Percentiles rank a stretch among this genome's conserved stretches.
phyloP scores from a whole-genome alignment of 2,113 vertebrate species.

The Aptenodytes patagonicus region DNA sequence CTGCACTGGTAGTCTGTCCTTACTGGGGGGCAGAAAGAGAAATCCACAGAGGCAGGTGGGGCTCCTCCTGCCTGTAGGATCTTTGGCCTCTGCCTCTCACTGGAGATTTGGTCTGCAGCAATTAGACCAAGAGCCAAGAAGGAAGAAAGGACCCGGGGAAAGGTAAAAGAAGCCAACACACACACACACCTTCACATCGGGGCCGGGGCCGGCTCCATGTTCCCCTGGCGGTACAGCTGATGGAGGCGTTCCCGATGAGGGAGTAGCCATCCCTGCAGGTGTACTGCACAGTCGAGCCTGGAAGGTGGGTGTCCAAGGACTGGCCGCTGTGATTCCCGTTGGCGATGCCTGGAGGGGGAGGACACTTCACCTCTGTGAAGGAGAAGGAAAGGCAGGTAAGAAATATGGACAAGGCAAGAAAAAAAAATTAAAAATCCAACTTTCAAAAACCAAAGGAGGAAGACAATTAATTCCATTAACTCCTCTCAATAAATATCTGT shows the following conservation, averaged over 20 bases:
- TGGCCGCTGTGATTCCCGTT: neutral
- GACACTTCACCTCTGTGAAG: neutral
- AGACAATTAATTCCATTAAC: no score
- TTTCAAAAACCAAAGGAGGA: neutral
- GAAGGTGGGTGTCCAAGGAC: neutral
- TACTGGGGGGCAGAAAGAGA: neutral
- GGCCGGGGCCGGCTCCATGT: slow-evolving; percentile 57
- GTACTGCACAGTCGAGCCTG: neutral
- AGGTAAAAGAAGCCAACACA: neutral
- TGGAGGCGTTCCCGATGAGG: neutral
- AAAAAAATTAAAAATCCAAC: neutral
- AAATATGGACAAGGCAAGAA: neutral
- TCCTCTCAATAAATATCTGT: no score
- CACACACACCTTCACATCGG: slow-evolving; percentile 51
- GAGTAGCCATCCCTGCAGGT: neutral
- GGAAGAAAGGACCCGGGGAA: fast-evolving
- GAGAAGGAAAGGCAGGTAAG: neutral
- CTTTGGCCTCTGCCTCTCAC: neutral
- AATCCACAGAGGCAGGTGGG: neutral
- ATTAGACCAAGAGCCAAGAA: fast-evolving
- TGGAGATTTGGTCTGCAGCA: neutral
- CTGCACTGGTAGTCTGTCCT: neutral
- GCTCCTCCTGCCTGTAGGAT: neutral
- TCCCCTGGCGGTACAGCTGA: neutral
- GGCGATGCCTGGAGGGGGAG: neutral